Conservation (phyloP, 1,140 invertebrate species). For the Lepidurus couesii region DNA sequence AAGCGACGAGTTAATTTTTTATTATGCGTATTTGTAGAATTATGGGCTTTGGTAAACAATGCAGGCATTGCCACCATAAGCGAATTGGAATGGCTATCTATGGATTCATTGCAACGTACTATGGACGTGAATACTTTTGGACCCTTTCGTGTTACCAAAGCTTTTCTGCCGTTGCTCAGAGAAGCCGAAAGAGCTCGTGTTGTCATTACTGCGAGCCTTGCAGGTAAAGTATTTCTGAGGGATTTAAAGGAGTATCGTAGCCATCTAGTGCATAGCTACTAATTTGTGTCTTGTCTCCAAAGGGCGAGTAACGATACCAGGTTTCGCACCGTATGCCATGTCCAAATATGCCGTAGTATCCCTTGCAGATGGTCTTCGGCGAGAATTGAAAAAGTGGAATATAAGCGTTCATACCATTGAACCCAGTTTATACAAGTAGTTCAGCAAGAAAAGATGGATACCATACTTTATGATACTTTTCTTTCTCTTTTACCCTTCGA, state of each 20-base stretch:
- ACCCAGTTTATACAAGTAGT: slow-evolving; percentile 49
- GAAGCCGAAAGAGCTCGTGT: slow-evolving; percentile 46
- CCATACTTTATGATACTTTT: neutral
- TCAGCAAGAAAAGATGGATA: neutral
- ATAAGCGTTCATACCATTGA: slow-evolving; percentile 50
- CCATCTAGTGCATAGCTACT: neutral
- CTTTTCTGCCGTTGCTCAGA: slow-evolving; percentile 48
- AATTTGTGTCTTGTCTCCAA: slow-evolving; percentile 33
- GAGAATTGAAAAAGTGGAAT: slow-evolving; percentile 53
- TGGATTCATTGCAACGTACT: slow-evolving; percentile 40
- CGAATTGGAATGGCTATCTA: slow-evolving; percentile 51
- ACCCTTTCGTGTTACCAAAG: slow-evolving; percentile 48
- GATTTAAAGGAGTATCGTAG: neutral
- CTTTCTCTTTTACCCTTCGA: neutral
- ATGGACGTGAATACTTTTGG: slow-evolving; percentile 53
- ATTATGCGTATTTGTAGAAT: slow-evolving; percentile 42
- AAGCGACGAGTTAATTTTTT: neutral
- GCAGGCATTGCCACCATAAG: slow-evolving; percentile 56
- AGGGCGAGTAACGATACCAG: slow-evolving; percentile 49
- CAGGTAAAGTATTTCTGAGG: slow-evolving; percentile 43
- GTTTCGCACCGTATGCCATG: slow-evolving; percentile 50
- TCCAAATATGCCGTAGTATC: slow-evolving; percentile 51
- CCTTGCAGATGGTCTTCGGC: slow-evolving; percentile 50
- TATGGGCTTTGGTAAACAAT: slow-evolving; percentile 86
- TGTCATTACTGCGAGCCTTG: slow-evolving; percentile 50